A percentile compares a stretch with the other conserved stretches of the same genome.
Evolutionary conservation across 53 echinoderm and acorn worm species (phyloP).

Genomic region (Astropecten irregularis): DNA sequence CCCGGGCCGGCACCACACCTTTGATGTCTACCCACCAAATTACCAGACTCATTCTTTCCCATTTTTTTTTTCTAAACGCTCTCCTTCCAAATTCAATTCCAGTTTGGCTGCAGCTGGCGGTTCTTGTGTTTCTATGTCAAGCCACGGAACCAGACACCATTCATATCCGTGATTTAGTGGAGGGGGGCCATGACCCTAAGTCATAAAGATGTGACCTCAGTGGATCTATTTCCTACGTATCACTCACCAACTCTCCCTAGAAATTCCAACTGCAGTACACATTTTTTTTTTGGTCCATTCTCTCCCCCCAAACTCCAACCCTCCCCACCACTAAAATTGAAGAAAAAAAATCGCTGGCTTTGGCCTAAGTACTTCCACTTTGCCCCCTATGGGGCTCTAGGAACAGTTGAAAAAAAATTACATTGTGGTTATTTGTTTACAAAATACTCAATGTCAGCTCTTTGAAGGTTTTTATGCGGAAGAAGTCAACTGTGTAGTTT

Average conservation of each 20-base stretch:
- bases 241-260: constrained; percentile 42
- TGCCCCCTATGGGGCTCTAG: not conserved
- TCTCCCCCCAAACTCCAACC: not conserved
- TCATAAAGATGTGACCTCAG: constrained; percentile 39
- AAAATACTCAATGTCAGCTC: not conserved
- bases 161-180: constrained; percentile 54
- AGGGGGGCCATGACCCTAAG: constrained; percentile 19
- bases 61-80: no score
- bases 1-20: constrained; percentile 23
- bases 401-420: not conserved
- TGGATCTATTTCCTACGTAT: constrained; percentile 46
- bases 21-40: constrained; percentile 48
- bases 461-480: no score
- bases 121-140: constrained; percentile 23
- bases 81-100: constrained; percentile 53
- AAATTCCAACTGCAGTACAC: constrained; percentile 4
- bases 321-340: not conserved
- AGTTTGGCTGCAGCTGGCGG: constrained; percentile 23
- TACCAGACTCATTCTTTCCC: constrained; percentile 36
- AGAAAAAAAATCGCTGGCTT: not conserved
- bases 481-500: no score
- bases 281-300: not conserved
- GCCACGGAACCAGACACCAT: constrained; percentile 5
- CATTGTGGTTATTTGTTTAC: not conserved
- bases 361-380: constrained; percentile 4